Evolutionary conservation across 2,797 vertebrate genomes (phyloP).

Genomic region (Gymnopithys bicolor): DNA sequence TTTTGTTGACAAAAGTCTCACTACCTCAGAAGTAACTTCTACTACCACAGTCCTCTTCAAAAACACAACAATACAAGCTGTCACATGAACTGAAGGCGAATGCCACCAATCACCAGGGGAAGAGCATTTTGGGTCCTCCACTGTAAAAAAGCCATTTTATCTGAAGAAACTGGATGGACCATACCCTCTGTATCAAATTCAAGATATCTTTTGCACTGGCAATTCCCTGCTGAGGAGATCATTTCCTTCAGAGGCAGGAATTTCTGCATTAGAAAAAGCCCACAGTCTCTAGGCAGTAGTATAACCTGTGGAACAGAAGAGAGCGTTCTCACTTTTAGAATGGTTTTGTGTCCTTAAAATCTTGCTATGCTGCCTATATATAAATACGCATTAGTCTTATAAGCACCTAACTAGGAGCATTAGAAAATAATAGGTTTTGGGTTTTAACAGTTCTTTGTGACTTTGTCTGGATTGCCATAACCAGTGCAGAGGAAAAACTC

Average conservation of each 20-base stretch:
- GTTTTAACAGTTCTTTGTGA: background rate
- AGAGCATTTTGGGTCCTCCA: slow-evolving; percentile 68
- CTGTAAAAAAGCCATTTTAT: slow-evolving; percentile 50
- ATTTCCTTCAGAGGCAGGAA: slow-evolving; percentile 69
- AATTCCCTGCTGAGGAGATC: slow-evolving; percentile 67
- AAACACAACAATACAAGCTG: slow-evolving; percentile 5
- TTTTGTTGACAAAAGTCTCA: slow-evolving; percentile 6
- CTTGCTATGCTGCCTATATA: slow-evolving; percentile 25
- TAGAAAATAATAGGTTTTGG: background rate
- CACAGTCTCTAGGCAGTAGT: slow-evolving; percentile 65
- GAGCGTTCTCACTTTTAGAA: slow-evolving; percentile 68
- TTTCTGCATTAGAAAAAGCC: slow-evolving; percentile 72
- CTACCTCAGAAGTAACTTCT: background rate
- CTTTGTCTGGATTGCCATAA: background rate
- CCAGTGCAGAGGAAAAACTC: slow-evolving; percentile 9
- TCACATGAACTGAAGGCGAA: slow-evolving; percentile 35
- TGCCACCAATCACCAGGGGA: slow-evolving; percentile 39
- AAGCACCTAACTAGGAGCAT: background rate
- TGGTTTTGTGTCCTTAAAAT: slow-evolving; percentile 17
- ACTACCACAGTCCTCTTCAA: slow-evolving; percentile 7
- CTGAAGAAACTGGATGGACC: slow-evolving; percentile 68
- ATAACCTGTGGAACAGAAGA: slow-evolving; percentile 72
- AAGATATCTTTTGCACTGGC: slow-evolving; percentile 70
- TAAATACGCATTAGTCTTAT: background rate
- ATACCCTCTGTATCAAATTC: slow-evolving; percentile 67